Base-by-base conservation (phyloP, 53 echinoderm and acorn worm genomes). In the Actinopyga echinites region DNA sequence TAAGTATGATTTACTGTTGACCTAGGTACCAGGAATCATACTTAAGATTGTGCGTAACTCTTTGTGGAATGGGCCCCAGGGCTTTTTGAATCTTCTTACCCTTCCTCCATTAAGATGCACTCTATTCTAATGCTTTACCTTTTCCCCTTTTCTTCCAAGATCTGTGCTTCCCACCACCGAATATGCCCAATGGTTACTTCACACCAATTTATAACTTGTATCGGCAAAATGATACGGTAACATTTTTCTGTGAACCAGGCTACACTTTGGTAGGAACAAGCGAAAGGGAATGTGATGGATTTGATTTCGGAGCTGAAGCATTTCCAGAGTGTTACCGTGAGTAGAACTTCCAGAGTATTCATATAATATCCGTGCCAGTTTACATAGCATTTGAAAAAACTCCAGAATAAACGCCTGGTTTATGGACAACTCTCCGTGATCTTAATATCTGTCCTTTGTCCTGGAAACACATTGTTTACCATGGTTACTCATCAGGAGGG, bases 281-380 rank as follows among this genome's bases (percentile, higher is more conserved):
- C 12, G 69, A 36, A 35, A 86, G 44, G n/a, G 84, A 62, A 3
- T 95, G 95, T 58, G 57, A 67, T 38, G 64, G 85, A 43, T 69
- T 79, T 22, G 62, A 77, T n/a, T 92, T 90, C 36, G 71, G 71
- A 6, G 53, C 57, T 17, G 69, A 73, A 44, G 9, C 45, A 2
- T 56, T 85, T 21, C 92, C 95, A 40, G 49, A 64, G 31, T 95
- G 95, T 74, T 86, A 74, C 64, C 81, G 95, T 95, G 88, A 85
- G 95, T 88, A 15, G 29, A 30, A 7, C 5, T 11, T 49, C 13
- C 49, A 49, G 17, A 0, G 1, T 65, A 20, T 33, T 65, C 15
- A 0, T 65, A 12, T n/a, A 21, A 30, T 65, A 34, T 34, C 31
- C 31, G 6, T 28, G 3, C 28, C 65, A 65, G 2, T 32, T 65